Evolutionary conservation across 2,113 vertebrate genomes (phyloP).

Genomic region (Hypomesus transpacificus): DNA sequence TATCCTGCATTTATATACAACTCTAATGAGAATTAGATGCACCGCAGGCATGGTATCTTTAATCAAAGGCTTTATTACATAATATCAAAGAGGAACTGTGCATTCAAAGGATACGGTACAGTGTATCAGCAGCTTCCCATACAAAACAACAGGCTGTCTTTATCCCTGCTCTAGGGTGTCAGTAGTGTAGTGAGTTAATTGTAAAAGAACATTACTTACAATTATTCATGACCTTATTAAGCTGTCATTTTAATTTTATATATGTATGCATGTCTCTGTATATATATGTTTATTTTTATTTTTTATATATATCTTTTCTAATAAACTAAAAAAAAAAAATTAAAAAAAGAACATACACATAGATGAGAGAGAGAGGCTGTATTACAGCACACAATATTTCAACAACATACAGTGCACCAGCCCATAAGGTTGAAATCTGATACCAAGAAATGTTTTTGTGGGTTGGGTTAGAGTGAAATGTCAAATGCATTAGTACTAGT

Average conservation of each 20-base stretch:
- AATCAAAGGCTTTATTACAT: conserved; percentile 64
- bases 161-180: background rate
- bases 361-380: background rate
- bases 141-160: background rate
- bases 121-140: conserved; percentile 8
- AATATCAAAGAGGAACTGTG: conserved; percentile 37
- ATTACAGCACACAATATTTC: background rate
- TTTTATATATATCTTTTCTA: too few species aligned
- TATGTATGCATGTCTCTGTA: too few species aligned
- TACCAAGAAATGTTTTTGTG: conserved; percentile 36
- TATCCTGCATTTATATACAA: conserved; percentile 53
- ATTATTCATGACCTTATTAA: too few species aligned
- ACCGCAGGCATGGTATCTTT: conserved; percentile 53
- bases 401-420: background rate
- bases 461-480: conserved; percentile 56
- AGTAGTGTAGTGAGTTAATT: background rate
- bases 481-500: conserved; percentile 71
- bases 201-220: background rate
- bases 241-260: too few species aligned
- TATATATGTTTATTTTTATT: too few species aligned
- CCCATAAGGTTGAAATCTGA: conserved; percentile 33
- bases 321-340: too few species aligned
- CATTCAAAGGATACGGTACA: conserved; percentile 39
- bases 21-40: conserved; percentile 47
- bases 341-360: background rate